Evolutionary conservation across 2,888 invertebrate genomes (phyloP).

Genomic region (Andrena haemorrhoa): DNA sequence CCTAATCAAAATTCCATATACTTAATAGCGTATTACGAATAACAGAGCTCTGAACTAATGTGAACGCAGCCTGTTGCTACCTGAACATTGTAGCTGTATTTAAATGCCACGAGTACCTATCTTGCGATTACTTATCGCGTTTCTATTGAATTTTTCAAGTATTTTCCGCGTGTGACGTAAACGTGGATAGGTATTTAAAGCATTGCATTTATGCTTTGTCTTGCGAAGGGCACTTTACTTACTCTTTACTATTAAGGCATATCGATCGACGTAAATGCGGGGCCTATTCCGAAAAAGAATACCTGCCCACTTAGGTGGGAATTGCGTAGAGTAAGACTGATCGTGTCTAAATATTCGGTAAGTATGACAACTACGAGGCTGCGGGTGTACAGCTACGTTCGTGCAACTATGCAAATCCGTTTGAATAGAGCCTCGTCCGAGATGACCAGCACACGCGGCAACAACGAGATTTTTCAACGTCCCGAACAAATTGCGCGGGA

Average conservation of each 20-base stretch:
- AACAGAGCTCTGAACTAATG: too few relatives aligned
- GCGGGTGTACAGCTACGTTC: neutral
- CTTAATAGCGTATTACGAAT: too few relatives aligned
- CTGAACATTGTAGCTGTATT: too few relatives aligned
- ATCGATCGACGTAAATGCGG: neutral
- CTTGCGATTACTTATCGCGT: neutral
- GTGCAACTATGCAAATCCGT: conserved; percentile 17
- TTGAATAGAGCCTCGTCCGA: neutral
- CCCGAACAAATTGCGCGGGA: conserved; percentile 27
- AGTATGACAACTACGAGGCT: neutral
- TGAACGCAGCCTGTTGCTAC: too few relatives aligned
- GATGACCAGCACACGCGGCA: conserved; percentile 48
- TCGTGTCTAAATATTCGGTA: neutral
- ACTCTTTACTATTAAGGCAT: neutral
- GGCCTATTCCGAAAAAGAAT: neutral
- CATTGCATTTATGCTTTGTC: too few relatives aligned
- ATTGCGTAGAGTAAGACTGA: neutral
- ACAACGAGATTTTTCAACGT: conserved; percentile 41
- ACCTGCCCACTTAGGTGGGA: too few relatives aligned
- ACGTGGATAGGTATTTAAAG: neutral
- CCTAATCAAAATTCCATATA: too few relatives aligned
- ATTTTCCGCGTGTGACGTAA: neutral
- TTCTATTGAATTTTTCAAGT: neutral
- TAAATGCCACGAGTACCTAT: neutral
- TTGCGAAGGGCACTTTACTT: too few relatives aligned